These are phyloP conservation scores for Astreopora myriophthalma DNA, from an alignment of 64 coral and sea anemone species.

Conservation along the genomic window DNA sequence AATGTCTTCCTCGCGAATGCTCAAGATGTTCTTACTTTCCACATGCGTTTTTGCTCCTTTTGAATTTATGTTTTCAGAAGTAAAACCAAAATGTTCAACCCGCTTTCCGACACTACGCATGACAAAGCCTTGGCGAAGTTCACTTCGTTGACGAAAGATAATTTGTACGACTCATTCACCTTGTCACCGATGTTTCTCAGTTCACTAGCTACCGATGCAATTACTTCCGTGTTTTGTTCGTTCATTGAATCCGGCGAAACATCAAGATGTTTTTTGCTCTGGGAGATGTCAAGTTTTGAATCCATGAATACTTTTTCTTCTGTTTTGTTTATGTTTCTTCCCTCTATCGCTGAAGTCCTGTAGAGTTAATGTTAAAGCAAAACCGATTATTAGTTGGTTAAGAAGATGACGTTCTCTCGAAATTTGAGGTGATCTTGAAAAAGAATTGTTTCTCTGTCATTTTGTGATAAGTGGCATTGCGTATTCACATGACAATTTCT, in stretches of 20 bases:
- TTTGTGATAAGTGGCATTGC: too few relatives aligned
- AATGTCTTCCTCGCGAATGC: too few relatives aligned
- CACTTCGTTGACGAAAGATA: not conserved
- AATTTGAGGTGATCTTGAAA: too few relatives aligned
- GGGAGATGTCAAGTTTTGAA: not conserved
- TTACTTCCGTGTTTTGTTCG: not conserved
- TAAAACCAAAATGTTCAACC: not conserved
- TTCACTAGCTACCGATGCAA: not conserved
- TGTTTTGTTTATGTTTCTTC: not conserved
- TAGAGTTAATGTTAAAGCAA: not conserved
- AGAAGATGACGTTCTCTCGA: too few relatives aligned
- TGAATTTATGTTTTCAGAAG: not conserved
- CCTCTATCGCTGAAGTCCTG: not conserved
- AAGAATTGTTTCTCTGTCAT: too few relatives aligned
- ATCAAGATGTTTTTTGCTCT: too few relatives aligned
- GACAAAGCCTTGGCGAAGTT: not conserved
- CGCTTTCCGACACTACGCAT: not conserved
- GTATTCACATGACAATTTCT: too few relatives aligned
- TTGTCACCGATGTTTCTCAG: constrained; percentile 19
- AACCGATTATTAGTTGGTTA: too few relatives aligned
- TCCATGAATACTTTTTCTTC: not conserved
- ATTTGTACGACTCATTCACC: not conserved
- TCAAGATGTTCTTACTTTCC: not conserved
- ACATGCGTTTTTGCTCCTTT: not conserved
- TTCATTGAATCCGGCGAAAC: not conserved